These are phyloP conservation scores for Semnornis frantzii DNA, from an alignment of 2,113 vertebrate genomes.

Conservation along the genomic window DNA sequence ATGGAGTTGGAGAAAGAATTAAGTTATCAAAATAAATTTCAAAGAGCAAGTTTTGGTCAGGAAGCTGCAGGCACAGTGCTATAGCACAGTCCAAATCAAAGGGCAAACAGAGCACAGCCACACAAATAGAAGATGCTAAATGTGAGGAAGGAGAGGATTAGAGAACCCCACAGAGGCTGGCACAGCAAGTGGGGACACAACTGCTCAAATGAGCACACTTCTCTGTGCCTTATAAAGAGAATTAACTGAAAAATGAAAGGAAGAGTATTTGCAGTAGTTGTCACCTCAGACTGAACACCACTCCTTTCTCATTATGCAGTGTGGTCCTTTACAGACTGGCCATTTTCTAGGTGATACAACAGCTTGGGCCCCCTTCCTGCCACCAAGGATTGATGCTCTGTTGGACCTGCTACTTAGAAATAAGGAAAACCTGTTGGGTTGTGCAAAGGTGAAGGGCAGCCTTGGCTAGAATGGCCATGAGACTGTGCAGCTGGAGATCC, in stretches of 20 bases:
- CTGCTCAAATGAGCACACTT: neutral
- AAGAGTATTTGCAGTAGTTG: neutral
- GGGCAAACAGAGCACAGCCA: neutral
- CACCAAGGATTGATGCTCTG: neutral
- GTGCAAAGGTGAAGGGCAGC: neutral
- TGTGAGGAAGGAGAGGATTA: neutral
- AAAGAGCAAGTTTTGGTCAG: neutral
- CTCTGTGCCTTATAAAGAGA: neutral
- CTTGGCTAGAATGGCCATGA: neutral
- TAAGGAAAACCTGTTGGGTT: neutral
- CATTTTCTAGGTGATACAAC: neutral
- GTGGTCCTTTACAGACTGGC: neutral
- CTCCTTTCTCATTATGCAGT: neutral
- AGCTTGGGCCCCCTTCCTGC: neutral
- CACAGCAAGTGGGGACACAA: rapidly evolving
- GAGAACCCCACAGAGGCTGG: neutral
- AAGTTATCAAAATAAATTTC: neutral
- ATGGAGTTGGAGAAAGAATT: neutral
- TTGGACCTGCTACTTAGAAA: neutral
- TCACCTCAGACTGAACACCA: neutral
- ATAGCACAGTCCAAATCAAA: neutral
- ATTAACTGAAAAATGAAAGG: neutral
- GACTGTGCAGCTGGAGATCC: neutral
- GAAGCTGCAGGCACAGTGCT: neutral
- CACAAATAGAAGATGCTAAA: neutral